Percentiles rank a stretch among this genome's conserved stretches.
Evolutionary conservation across 2,113 vertebrate species (phyloP).

Genomic region (Pseudorhombus dupliciocellatus): DNA sequence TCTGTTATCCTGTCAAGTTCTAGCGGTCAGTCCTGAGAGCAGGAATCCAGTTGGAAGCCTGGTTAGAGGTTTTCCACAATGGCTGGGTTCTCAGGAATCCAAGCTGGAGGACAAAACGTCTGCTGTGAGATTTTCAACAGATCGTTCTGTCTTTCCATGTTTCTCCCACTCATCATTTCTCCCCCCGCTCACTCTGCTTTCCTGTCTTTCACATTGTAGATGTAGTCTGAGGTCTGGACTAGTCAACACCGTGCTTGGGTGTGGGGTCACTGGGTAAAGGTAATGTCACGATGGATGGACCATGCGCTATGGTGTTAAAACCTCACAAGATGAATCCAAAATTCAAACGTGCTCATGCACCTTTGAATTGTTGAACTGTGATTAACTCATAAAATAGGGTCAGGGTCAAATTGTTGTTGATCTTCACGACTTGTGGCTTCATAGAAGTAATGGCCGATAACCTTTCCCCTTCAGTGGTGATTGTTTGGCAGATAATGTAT

Average conservation of each 20-base stretch:
- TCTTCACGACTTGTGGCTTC: too few species aligned
- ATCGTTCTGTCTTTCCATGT: slow-evolving; percentile 8
- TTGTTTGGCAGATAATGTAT: background rate
- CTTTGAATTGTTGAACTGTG: too few species aligned
- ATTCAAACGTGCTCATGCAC: too few species aligned
- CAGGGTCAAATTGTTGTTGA: too few species aligned
- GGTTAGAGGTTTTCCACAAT: slow-evolving; percentile 32
- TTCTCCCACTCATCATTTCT: slow-evolving; percentile 16
- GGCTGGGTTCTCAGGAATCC: slow-evolving; percentile 31
- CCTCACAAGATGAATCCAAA: background rate
- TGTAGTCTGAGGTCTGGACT: slow-evolving; percentile 38
- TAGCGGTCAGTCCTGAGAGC: slow-evolving; percentile 15
- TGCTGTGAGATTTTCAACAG: slow-evolving; percentile 24
- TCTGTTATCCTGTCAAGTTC: slow-evolving; percentile 9
- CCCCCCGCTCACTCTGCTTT: background rate
- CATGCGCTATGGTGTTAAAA: background rate
- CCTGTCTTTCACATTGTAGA: slow-evolving; percentile 28
- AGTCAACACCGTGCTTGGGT: background rate
- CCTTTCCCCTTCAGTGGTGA: too few species aligned
- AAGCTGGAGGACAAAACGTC: slow-evolving; percentile 17
- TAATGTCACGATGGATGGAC: background rate
- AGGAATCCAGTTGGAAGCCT: slow-evolving; percentile 33
- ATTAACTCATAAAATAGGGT: too few species aligned
- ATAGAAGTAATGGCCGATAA: too few species aligned
- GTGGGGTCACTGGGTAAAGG: background rate